Percentiles rank a stretch among this genome's conserved stretches.
Conservation (phyloP, 2,113 vertebrate species). For the Alligator sinensis region DNA sequence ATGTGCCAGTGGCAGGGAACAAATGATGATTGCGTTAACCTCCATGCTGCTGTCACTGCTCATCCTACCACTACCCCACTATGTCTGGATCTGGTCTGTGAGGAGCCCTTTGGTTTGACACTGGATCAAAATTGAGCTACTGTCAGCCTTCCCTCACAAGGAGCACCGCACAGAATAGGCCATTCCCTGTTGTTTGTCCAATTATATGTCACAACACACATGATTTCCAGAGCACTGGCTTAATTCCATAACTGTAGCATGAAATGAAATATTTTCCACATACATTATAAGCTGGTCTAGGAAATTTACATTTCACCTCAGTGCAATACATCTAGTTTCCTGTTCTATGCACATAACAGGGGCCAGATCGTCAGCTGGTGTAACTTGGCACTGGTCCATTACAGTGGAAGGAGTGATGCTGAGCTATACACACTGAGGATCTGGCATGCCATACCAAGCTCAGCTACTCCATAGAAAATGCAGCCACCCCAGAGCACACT, state of each 20-base stretch:
- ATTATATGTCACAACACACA: rapidly evolving
- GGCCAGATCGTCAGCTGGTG: not conserved
- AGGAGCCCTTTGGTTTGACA: too few relatives aligned
- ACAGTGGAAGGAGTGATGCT: not conserved
- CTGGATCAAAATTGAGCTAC: not conserved
- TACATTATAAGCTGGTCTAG: not conserved
- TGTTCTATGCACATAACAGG: not conserved
- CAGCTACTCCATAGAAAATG: not conserved
- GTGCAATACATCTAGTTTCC: rapidly evolving
- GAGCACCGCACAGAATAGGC: not conserved
- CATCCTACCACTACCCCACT: too few relatives aligned
- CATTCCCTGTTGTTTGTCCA: not conserved
- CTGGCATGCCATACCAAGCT: not conserved
- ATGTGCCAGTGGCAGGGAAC: too few relatives aligned
- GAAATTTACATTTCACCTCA: not conserved
- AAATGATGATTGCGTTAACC: too few relatives aligned
- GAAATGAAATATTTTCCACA: not conserved
- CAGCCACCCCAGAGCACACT: not conserved
- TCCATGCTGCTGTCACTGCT: too few relatives aligned
- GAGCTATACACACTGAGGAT: rapidly evolving
- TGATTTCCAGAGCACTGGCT: rapidly evolving
- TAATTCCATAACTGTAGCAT: too few relatives aligned
- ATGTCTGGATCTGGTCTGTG: too few relatives aligned
- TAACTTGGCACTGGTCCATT: not conserved
- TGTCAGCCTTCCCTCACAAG: rapidly evolving